These are phyloP conservation scores for Heteromyza rotundicornis DNA, from an alignment of 2,888 invertebrate genomes.

Conservation along the genomic window DNA sequence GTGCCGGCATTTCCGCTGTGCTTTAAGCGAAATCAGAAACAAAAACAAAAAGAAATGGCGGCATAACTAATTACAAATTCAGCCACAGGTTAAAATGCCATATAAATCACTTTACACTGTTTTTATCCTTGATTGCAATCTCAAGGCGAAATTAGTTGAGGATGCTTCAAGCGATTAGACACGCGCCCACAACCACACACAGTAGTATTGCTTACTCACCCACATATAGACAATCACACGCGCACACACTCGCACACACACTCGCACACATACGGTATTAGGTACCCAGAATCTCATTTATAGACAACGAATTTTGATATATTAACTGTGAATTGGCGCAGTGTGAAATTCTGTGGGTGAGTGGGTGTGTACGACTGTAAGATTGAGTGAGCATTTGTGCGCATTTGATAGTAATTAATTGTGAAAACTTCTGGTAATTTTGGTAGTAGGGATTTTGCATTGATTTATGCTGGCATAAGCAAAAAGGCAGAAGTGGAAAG, in stretches of 20 bases:
- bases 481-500: too few relatives aligned
- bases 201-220: not conserved
- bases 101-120: constrained; percentile 45
- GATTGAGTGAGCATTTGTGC: not conserved
- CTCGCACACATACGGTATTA: not conserved
- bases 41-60: not conserved
- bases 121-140: constrained; percentile 9
- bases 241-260: constrained; percentile 6
- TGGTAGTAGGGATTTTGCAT: not conserved
- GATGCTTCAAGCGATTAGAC: not conserved
- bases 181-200: not conserved
- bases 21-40: too few relatives aligned
- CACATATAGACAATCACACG: not conserved
- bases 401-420: constrained; percentile 5
- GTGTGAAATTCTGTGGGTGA: not conserved
- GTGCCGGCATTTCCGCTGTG: not conserved
- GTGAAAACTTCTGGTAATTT: not conserved
- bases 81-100: constrained; percentile 49
- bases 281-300: not conserved
- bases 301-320: constrained; percentile 9
- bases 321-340: constrained; percentile 10
- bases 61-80: constrained; percentile 49
- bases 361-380: not conserved
- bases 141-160: constrained; percentile 10
- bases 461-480: too few relatives aligned